These are phyloP conservation scores for Pipistrellus pipistrellus DNA, from an alignment of 2,797 vertebrate genomes.

Conservation along the genomic window DNA sequence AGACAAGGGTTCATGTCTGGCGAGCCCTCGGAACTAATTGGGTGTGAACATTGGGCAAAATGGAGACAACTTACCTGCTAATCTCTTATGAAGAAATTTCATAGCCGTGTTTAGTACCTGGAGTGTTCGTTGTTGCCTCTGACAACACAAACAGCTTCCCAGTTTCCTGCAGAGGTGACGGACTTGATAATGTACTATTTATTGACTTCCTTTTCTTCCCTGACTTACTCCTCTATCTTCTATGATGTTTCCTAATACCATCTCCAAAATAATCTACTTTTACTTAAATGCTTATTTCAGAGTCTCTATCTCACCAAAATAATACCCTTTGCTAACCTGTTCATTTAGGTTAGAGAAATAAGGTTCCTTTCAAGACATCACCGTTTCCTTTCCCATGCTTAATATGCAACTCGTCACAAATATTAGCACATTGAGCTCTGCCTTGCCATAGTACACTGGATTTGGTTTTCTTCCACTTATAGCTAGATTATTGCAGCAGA, in stretches of 20 bases:
- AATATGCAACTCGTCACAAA: rapidly evolving
- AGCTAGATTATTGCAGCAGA: neutral
- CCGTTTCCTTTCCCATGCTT: neutral
- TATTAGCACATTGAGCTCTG: neutral
- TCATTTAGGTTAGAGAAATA: neutral
- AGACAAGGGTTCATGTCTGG: too few species aligned
- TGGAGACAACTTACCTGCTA: neutral
- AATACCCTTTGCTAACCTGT: neutral
- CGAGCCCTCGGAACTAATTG: too few species aligned
- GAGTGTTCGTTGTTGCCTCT: slow-evolving; percentile 17
- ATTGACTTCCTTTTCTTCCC: neutral
- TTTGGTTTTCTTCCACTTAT: neutral
- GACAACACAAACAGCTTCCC: neutral
- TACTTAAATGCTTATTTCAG: neutral
- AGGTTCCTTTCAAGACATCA: neutral
- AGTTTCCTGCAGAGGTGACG: neutral
- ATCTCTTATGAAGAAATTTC: neutral
- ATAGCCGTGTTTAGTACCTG: neutral
- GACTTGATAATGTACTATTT: neutral
- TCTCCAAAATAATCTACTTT: neutral
- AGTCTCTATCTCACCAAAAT: neutral
- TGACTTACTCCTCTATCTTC: neutral
- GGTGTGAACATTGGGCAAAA: neutral
- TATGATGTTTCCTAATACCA: neutral
- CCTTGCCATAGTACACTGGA: rapidly evolving